Percentiles rank a stretch among this genome's conserved stretches.
phyloP scores from a whole-genome alignment of 2,797 vertebrate species.

The Apogon hyalosoma region DNA sequence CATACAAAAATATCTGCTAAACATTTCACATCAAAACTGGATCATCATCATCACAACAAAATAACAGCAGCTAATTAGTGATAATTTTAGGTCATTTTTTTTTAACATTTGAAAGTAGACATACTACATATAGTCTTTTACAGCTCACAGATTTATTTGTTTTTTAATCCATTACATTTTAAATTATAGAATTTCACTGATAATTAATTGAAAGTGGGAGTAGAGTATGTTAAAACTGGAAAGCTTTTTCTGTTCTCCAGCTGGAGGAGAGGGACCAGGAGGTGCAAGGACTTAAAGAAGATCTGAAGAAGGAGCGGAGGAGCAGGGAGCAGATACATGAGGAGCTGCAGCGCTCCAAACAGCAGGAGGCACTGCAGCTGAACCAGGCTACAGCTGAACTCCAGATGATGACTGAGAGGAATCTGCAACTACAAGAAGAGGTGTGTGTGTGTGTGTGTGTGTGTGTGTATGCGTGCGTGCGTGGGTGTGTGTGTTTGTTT shows the following conservation, averaged over 20 bases:
- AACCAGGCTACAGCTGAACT: slow-evolving; percentile 79
- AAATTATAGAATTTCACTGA: too few relatives aligned
- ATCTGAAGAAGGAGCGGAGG: slow-evolving; percentile 80
- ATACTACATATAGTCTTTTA: too few relatives aligned
- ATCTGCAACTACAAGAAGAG: slow-evolving; percentile 84
- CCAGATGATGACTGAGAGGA: slow-evolving; percentile 79
- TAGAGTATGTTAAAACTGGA: background rate
- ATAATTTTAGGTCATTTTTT: too few relatives aligned
- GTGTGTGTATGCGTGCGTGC: background rate
- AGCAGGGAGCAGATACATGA: slow-evolving; percentile 57
- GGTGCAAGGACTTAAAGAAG: slow-evolving; percentile 73
- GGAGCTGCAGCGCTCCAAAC: slow-evolving; percentile 73
- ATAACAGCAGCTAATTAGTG: too few relatives aligned
- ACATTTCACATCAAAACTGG: too few relatives aligned
- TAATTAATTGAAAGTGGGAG: background rate
- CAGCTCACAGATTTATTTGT: too few relatives aligned
- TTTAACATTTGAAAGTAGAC: too few relatives aligned
- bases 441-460: slow-evolving; percentile 53
- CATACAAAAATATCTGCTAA: too few relatives aligned
- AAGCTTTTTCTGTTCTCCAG: slow-evolving; percentile 53
- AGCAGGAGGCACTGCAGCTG: slow-evolving; percentile 84
- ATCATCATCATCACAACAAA: too few relatives aligned
- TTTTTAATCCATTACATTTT: too few relatives aligned
- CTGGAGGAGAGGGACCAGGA: slow-evolving; percentile 80
- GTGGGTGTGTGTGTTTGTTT: background rate